phyloP scores from a whole-genome alignment of 1,140 invertebrate species.

The Chironomus tepperi region DNA sequence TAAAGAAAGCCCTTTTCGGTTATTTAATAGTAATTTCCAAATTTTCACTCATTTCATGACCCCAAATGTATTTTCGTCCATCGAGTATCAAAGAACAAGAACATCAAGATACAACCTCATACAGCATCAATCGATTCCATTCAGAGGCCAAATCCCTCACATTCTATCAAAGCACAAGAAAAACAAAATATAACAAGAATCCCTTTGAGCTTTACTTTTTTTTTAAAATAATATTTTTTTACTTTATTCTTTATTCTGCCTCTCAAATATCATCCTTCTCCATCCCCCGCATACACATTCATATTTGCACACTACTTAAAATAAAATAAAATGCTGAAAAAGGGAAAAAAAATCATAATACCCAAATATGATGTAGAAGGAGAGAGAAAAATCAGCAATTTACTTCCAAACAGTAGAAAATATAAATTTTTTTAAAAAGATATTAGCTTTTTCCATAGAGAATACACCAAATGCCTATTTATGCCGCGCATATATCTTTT shows the following conservation, averaged over 20 bases:
- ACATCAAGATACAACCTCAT: no score
- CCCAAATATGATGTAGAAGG: neutral
- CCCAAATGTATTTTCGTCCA: no score
- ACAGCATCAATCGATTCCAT: no score
- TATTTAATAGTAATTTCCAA: no score
- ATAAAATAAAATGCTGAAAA: no score
- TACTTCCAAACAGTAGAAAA: neutral
- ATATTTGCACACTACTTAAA: no score
- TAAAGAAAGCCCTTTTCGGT: no score
- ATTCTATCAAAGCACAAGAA: neutral
- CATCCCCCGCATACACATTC: neutral
- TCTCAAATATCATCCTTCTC: neutral
- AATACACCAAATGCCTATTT: constrained; percentile 17
- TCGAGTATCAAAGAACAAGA: no score
- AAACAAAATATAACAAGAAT: neutral
- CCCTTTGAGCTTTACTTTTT: neutral
- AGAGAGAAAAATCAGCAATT: neutral
- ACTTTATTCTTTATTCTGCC: neutral
- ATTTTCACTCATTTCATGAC: no score
- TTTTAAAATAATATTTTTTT: neutral
- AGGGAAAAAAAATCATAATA: neutral
- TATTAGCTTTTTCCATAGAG: constrained; percentile 20
- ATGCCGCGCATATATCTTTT: neutral
- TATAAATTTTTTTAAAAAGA: constrained; percentile 5
- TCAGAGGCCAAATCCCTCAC: no score